These are phyloP conservation scores for Drosophila anomalipes DNA, from an alignment of 2,888 invertebrate genomes.

Conservation along the genomic window DNA sequence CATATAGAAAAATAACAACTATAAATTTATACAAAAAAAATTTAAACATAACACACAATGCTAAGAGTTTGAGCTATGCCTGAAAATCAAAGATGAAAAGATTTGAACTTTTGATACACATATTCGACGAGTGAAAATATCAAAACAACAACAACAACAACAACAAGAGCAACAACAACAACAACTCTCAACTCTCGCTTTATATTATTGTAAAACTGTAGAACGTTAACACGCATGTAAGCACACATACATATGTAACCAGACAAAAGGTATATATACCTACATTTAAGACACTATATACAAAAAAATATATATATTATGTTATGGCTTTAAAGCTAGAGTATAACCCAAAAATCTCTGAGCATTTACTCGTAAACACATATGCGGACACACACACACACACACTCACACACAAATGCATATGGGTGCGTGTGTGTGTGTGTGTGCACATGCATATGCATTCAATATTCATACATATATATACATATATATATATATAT, in stretches of 20 bases:
- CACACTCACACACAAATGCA: too few species aligned
- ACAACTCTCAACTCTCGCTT: conserved; percentile 19
- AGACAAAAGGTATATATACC: conserved; percentile 12
- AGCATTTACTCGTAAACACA: conserved; percentile 27
- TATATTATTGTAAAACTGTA: conserved; percentile 22
- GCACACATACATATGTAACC: conserved; percentile 17
- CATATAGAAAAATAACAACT: conserved; percentile 12
- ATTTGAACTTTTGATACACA: conserved; percentile 60
- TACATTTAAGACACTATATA: conserved; percentile 25
- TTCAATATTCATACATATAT: background rate
- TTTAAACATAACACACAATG: conserved; percentile 9
- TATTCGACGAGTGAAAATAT: conserved; percentile 35
- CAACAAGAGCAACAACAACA: background rate
- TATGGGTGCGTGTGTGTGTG: background rate
- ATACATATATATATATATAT: background rate
- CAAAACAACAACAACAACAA: background rate
- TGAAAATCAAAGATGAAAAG: background rate
- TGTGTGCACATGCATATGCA: background rate
- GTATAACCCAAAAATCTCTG: conserved; percentile 8
- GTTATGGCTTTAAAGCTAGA: conserved; percentile 26
- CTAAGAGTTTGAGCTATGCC: conserved; percentile 8
- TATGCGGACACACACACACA: conserved; percentile 26
- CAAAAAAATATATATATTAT: conserved; percentile 26
- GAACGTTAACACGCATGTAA: conserved; percentile 25
- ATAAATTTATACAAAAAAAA: conserved; percentile 13